These are phyloP conservation scores for Burhinus bistriatus DNA, from an alignment of 2,113 vertebrate genomes.

Conservation along the genomic window DNA sequence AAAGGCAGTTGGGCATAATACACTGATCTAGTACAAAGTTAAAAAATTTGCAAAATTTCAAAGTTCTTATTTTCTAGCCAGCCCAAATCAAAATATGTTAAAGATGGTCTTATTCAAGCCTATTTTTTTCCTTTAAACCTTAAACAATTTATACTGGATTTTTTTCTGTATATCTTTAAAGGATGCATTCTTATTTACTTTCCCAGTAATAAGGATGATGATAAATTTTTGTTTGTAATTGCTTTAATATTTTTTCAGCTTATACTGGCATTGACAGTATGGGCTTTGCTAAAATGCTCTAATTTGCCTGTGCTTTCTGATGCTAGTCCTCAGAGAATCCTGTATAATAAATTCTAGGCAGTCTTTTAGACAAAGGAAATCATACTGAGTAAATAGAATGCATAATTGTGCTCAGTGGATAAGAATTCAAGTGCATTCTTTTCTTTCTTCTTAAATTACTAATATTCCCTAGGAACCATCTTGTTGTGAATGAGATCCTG, in stretches of 20 bases:
- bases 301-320: neutral
- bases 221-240: neutral
- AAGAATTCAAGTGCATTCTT: neutral
- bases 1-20: neutral
- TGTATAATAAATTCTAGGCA: neutral
- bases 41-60: neutral
- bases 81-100: neutral
- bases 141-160: neutral
- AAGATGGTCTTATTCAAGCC: neutral
- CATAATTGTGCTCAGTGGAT: neutral
- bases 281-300: neutral
- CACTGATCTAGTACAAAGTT: neutral
- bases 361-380: constrained; percentile 3
- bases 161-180: neutral
- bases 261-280: neutral
- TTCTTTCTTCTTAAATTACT: constrained; percentile 9
- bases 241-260: neutral
- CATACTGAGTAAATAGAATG: neutral
- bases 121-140: neutral
- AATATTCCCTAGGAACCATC: neutral
- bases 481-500: neutral
- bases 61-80: neutral
- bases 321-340: neutral
- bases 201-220: neutral
- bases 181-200: neutral